phyloP scores from a whole-genome alignment of 35 echinoderm and acorn worm genomes.

The Lytechinus variegatus region DNA sequence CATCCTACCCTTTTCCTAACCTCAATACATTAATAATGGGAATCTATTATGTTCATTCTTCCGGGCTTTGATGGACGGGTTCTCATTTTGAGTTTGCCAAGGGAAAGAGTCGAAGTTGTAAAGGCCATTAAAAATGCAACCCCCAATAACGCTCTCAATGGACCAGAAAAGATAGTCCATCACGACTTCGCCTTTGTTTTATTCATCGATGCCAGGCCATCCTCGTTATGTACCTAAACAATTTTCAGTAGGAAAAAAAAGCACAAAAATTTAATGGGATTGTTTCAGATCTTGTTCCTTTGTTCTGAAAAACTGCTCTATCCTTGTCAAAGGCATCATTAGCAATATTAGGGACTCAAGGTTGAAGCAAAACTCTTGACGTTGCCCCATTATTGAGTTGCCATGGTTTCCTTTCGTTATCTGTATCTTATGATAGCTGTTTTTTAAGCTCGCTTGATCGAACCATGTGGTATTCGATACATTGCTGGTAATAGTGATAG shows the following conservation, averaged over 20 bases:
- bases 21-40: background rate
- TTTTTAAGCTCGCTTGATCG: background rate
- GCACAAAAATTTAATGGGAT: background rate
- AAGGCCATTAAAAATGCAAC: slow-evolving; percentile 4
- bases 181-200: background rate
- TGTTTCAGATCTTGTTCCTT: background rate
- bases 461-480: background rate
- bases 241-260: background rate
- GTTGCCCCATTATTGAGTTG: background rate
- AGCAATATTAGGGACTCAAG: background rate
- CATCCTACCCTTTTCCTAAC: background rate
- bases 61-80: background rate
- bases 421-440: background rate
- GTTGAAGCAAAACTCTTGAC: background rate
- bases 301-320: background rate
- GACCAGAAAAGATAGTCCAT: background rate
- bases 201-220: background rate
- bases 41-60: background rate
- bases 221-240: background rate
- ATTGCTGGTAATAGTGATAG: background rate
- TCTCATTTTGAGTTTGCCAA: background rate
- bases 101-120: background rate
- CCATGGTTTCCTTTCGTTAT: background rate
- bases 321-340: background rate
- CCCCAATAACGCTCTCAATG: background rate